Evolutionary conservation across 1,140 invertebrate genomes (phyloP).

Genomic region (Meloidogyne hapla): DNA sequence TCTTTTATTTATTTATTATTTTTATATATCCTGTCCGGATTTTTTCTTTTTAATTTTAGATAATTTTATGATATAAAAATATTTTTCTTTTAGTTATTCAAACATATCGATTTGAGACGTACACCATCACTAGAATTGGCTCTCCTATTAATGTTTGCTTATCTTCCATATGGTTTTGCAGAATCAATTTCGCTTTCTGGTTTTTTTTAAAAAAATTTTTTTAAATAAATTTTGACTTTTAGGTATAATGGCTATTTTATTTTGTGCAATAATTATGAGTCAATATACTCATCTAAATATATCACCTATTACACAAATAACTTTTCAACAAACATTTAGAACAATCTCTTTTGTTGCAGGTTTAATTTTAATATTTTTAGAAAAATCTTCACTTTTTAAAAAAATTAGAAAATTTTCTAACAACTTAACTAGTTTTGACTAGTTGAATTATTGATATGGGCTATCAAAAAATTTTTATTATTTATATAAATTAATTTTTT

Average conservation of each 20-base stretch:
- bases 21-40: neutral
- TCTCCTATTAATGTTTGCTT: slow-evolving; percentile 96
- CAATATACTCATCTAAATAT: slow-evolving; percentile 98
- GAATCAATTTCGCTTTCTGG: slow-evolving; percentile 88
- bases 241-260: slow-evolving; percentile 98
- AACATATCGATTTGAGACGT: slow-evolving; percentile 91
- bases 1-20: too few relatives aligned
- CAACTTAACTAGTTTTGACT: too few relatives aligned
- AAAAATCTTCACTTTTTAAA: too few relatives aligned
- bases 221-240: slow-evolving; percentile 56
- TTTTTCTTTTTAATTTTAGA: too few relatives aligned
- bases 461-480: neutral
- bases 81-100: slow-evolving; percentile 70
- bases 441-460: too few relatives aligned
- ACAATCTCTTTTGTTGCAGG: slow-evolving; percentile 91
- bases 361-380: slow-evolving; percentile 50
- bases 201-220: slow-evolving; percentile 32
- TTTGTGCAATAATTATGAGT: slow-evolving; percentile 98
- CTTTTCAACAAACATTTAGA: slow-evolving; percentile 97
- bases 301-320: slow-evolving; percentile 96
- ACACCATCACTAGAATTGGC: slow-evolving; percentile 97
- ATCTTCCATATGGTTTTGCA: slow-evolving; percentile 93
- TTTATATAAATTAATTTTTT: slow-evolving; percentile 34
- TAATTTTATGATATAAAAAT: too few relatives aligned
- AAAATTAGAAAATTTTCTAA: too few relatives aligned